Evolutionary conservation across 2,797 vertebrate species (phyloP), one percentile per base, ranked within the genome.

Genomic region (Squalus acanthias): DNA sequence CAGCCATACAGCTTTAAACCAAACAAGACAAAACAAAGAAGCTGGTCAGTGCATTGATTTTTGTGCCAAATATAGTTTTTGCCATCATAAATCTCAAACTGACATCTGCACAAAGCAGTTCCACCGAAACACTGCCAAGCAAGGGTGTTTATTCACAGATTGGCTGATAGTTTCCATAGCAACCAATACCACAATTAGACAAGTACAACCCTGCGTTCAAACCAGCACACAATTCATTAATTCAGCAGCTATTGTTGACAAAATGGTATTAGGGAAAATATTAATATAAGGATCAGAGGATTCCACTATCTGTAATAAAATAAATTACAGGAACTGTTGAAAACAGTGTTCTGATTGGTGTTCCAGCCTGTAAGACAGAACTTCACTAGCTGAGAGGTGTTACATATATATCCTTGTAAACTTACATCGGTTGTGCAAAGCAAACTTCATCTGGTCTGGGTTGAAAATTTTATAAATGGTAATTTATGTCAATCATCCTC

Each of bases 181-280:
- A 98, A 99, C 98, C 97, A 98, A 98, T 98, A 97, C 98, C 98
- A 99, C 99, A 99, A 99, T 99, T 99, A 99, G 98, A 99, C 98
- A 98, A 98, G 98, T 98, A 98, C 98, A 98, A 99, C 99, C 98
- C 99, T 96, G 98, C 98, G 98, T 99, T 98, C 98, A 98, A 98
- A 98, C 98, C 98, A 97, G 97, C 97, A 97, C 97, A 97, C 98
- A 98, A 98, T 98, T 98, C 98, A 99, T 99, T 99, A 99, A 98
- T 98, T 98, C 98, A 98, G 97, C 97, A 97, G 97, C 98, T 98
- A 98, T 97, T 98, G 98, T 98, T 98, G 98, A 98, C 97, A 97
- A 97, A 98, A 98, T 97, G 97, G 97, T 98, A 97, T 97, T 97
- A 98, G 97, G 97, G 97, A 98, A 97, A 97, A 98, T 98, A 98